These are phyloP conservation scores for Cariama cristata DNA, from an alignment of 2,113 vertebrate genomes.

Conservation along the genomic window DNA sequence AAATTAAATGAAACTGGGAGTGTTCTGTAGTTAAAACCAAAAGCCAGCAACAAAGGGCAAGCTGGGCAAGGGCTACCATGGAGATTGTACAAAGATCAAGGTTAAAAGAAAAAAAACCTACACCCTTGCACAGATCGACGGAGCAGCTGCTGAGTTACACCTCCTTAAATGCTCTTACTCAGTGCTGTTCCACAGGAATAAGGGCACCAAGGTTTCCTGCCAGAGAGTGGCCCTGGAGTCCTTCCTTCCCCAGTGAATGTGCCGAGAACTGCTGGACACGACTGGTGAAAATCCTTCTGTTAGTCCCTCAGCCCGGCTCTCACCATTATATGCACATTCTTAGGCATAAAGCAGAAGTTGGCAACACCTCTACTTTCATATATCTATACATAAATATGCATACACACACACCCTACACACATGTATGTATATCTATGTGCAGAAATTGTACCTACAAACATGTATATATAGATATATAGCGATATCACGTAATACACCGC, in stretches of 20 bases:
- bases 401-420: neutral
- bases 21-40: neutral
- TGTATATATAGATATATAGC: neutral
- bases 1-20: neutral
- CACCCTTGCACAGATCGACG: neutral
- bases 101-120: neutral
- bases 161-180: neutral
- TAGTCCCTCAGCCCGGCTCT: neutral
- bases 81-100: neutral
- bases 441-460: neutral
- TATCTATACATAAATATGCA: neutral
- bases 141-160: neutral
- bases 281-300: neutral
- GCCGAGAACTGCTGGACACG: fast-evolving
- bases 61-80: neutral
- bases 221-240: neutral
- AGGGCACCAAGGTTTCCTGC: neutral
- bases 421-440: neutral
- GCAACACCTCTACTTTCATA: neutral
- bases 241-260: neutral
- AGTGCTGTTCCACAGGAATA: neutral
- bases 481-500: neutral
- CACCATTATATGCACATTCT: fast-evolving
- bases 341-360: neutral
- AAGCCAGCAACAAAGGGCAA: neutral